Conservation (phyloP, 2,888 invertebrate genomes). For the Drosophila aldrichi region DNA sequence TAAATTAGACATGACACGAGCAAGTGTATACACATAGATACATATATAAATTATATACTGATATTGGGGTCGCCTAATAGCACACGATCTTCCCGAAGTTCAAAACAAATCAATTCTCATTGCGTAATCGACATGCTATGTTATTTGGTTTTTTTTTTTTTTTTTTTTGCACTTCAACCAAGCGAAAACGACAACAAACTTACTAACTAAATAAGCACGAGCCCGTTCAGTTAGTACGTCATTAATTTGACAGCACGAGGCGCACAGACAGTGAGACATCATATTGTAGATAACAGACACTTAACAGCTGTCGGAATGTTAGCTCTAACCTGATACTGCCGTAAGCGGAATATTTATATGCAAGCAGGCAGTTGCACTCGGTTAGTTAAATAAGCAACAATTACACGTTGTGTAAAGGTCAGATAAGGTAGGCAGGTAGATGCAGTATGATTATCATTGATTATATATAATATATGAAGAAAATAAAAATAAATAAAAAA, state of each 20-base stretch:
- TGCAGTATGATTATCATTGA: background rate
- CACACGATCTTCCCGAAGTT: slow-evolving; percentile 11
- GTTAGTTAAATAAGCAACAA: slow-evolving; percentile 2
- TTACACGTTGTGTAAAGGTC: slow-evolving; percentile 7
- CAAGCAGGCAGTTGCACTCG: background rate
- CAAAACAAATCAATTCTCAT: slow-evolving; percentile 18
- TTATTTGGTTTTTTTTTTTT: slow-evolving; percentile 4
- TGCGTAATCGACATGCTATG: slow-evolving; percentile 32
- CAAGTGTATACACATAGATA: background rate
- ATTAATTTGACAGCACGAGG: slow-evolving; percentile 31
- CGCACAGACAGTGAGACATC: background rate
- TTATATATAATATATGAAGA: background rate
- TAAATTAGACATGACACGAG: background rate
- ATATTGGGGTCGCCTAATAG: slow-evolving; percentile 2
- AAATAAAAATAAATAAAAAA: background rate
- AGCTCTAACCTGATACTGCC: background rate
- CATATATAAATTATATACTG: background rate
- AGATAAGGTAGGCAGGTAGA: slow-evolving; percentile 9
- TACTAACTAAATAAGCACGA: slow-evolving; percentile 42
- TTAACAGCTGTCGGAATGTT: slow-evolving; percentile 20
- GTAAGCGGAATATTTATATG: slow-evolving; percentile 4
- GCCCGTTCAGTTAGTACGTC: slow-evolving; percentile 38
- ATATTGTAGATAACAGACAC: slow-evolving; percentile 27
- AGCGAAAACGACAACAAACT: slow-evolving; percentile 14
- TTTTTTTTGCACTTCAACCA: slow-evolving; percentile 1